These are phyloP conservation scores for Anastrepha obliqua DNA, from an alignment of 1,140 invertebrate species.

Conservation along the genomic window DNA sequence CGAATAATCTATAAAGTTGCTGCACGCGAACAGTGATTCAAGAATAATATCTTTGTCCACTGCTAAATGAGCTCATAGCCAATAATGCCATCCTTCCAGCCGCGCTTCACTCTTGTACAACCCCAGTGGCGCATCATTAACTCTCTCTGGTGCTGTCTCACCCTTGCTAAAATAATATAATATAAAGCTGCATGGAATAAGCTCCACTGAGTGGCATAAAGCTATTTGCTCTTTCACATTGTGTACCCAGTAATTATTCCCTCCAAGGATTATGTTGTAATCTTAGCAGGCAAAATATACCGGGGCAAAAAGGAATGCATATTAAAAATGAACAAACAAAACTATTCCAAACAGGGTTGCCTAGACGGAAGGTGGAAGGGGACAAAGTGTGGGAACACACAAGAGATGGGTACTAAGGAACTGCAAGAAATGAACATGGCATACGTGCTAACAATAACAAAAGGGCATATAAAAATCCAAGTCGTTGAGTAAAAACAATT, in stretches of 20 bases:
- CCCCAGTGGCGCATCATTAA: not conserved
- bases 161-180: not conserved
- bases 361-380: not conserved
- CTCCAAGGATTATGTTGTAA: not conserved
- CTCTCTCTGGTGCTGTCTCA: not conserved
- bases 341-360: not conserved
- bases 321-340: not conserved
- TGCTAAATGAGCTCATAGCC: not conserved
- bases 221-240: not conserved
- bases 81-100: not conserved
- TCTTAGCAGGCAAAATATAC: not conserved
- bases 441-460: not conserved
- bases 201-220: not conserved
- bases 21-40: not conserved
- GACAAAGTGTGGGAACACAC: not conserved
- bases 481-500: not conserved
- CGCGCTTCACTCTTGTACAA: not conserved
- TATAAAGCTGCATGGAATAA: not conserved
- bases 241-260: conserved; percentile 19
- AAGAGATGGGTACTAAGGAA: not conserved
- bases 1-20: not conserved
- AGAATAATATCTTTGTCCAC: not conserved
- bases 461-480: not conserved
- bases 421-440: not conserved
- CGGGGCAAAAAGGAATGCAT: not conserved